Percentiles rank a stretch among this genome's conserved stretches.
phyloP scores from a whole-genome alignment of 2,888 invertebrate species.

The Drosophila lutescens region DNA sequence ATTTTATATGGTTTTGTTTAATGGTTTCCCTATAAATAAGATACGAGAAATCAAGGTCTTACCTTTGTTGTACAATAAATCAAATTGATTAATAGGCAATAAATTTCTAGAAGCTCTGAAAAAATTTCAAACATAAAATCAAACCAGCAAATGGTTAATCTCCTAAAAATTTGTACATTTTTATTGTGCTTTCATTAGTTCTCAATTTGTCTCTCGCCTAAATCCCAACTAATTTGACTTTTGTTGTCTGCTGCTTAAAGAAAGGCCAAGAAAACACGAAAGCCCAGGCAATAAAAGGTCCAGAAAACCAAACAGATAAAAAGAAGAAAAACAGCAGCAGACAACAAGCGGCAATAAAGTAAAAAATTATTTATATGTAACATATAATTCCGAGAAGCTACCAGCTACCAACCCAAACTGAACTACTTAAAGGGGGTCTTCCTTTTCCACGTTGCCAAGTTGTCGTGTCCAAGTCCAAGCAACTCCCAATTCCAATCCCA shows the following conservation, averaged over 20 bases:
- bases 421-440: slow-evolving; percentile 33
- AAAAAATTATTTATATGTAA: slow-evolving; percentile 36
- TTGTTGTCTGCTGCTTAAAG: background rate
- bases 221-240: slow-evolving; percentile 10
- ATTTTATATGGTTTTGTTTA: no score
- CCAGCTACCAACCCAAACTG: slow-evolving; percentile 25
- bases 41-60: background rate
- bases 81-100: slow-evolving; percentile 1
- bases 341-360: slow-evolving; percentile 26
- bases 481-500: slow-evolving; percentile 12
- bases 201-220: slow-evolving; percentile 1
- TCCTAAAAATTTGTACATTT: background rate
- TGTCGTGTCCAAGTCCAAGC: slow-evolving; percentile 34
- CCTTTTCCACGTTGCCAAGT: slow-evolving; percentile 24
- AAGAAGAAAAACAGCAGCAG: background rate
- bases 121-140: background rate
- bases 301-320: background rate
- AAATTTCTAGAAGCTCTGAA: background rate
- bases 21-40: background rate
- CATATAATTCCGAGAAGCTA: slow-evolving; percentile 33
- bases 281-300: slow-evolving; percentile 16
- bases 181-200: slow-evolving; percentile 13
- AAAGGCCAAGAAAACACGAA: background rate
- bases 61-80: background rate
- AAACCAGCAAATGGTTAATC: background rate